These are phyloP conservation scores for Dermatemys mawii DNA, from an alignment of 2,113 vertebrate species.

Conservation along the genomic window DNA sequence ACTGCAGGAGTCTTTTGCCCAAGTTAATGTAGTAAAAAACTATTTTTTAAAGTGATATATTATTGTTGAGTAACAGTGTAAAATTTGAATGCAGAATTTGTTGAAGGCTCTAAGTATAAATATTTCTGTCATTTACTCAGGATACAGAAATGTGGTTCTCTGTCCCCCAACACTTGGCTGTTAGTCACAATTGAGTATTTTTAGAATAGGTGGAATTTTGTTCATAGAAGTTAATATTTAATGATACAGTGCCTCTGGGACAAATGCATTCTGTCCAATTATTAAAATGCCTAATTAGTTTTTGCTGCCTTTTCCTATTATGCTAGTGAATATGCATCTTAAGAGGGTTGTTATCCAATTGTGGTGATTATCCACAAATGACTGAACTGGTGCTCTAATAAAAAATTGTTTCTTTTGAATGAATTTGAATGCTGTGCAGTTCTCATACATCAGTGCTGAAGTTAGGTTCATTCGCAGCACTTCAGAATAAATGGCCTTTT, in stretches of 20 bases:
- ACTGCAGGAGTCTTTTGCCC: background rate
- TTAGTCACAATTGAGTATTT: constrained; percentile 7
- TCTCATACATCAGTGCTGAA: background rate
- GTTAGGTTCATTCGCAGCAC: background rate
- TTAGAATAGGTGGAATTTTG: background rate
- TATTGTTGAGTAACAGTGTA: background rate
- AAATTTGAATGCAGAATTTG: background rate
- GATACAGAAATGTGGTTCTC: background rate
- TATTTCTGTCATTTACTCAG: background rate
- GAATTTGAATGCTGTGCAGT: background rate
- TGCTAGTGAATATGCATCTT: background rate
- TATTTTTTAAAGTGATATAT: too few relatives aligned
- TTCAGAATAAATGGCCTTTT: background rate
- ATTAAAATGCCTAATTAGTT: background rate
- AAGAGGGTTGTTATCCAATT: background rate
- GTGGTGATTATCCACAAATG: background rate
- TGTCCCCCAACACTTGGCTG: background rate
- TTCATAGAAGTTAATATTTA: background rate
- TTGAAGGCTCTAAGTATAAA: background rate
- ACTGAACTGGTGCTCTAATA: background rate
- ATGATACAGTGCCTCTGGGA: background rate
- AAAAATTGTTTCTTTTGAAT: background rate
- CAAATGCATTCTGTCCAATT: background rate
- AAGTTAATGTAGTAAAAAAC: background rate
- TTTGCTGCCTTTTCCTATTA: background rate